These are phyloP conservation scores for Harpegnathos saltator DNA, from an alignment of 1,140 invertebrate species.

Conservation along the genomic window DNA sequence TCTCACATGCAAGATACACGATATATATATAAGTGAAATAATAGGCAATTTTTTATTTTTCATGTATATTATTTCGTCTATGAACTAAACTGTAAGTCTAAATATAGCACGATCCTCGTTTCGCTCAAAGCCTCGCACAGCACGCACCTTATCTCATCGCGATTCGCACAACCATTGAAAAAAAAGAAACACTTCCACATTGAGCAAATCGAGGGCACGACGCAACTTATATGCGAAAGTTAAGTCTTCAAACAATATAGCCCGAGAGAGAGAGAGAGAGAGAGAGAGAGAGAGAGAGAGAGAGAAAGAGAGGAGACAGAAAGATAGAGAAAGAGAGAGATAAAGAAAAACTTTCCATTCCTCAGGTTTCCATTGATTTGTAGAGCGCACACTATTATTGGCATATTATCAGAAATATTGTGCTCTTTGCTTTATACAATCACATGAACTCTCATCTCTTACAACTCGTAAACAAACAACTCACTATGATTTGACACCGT, in stretches of 20 bases:
- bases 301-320: background rate
- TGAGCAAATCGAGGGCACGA: constrained; percentile 53
- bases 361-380: constrained; percentile 44
- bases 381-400: background rate
- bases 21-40: constrained; percentile 74
- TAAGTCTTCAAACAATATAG: constrained; percentile 65
- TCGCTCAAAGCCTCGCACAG: constrained; percentile 59
- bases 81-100: constrained; percentile 74
- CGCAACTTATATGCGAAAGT: constrained; percentile 57
- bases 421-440: constrained; percentile 65
- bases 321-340: no score
- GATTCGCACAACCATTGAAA: constrained; percentile 24
- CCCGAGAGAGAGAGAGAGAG: background rate
- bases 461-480: constrained; percentile 43
- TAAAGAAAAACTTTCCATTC: background rate
- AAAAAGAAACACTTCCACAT: constrained; percentile 35
- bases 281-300: background rate
- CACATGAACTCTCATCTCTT: constrained; percentile 49
- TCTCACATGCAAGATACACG: constrained; percentile 74
- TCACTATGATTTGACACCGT: constrained; percentile 42
- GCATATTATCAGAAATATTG: constrained; percentile 59
- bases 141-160: constrained; percentile 12
- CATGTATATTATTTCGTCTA: constrained; percentile 72
- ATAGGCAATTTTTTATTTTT: constrained; percentile 74
- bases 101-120: constrained; percentile 64